Base-by-base conservation (phyloP, 2,888 invertebrate species). In the Siphonodentalium dalli region DNA sequence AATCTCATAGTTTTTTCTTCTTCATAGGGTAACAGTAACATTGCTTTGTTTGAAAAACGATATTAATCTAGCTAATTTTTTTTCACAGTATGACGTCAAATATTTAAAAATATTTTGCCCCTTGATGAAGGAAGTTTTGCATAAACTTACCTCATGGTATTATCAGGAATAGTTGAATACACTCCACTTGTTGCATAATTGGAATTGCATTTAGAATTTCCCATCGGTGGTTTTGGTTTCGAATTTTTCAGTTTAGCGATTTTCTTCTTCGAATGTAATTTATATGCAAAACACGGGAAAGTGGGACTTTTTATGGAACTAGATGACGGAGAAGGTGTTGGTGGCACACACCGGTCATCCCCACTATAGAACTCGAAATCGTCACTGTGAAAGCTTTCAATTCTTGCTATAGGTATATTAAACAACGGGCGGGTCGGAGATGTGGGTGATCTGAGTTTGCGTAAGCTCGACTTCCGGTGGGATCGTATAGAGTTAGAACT, bases 331-430 rank as follows among this genome's bases (percentile, higher is more conserved):
- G 70, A 65, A 26, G 65, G 63, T 13, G 64, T 54, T 11, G 65
- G 61, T 35, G 63, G 58, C 31, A 59, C 59, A 23, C 63, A 64
- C 33, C 56, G 50, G 46, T 61, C 61, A 29, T 66, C 69, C 28
- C 58, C 33, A 37, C 59, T 65, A 51, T 59, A 65, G 38, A 48
- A 60, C 43, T 76, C 76, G 59, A 73, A 74, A 51, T 76, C 76
- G 43, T 75, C 74, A 63, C 74, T 75, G 57, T 75, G 74, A 55
- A 76, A 76, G 55, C 76, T 76, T 50, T 76, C 76, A 45, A 76
- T 72, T 7, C 74, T 67, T 44, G 76, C 76, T 45, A 76, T 64
- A 26, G 76, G 76, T 18, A 72, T 72, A 46, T 67, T 68, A 41
- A 74, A 65, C 58, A 68, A 68, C 62, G 72, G 64, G 65, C 72